These are phyloP conservation scores for Meloidogyne exigua DNA, from an alignment of 1,140 invertebrate species.

Conservation along the genomic window DNA sequence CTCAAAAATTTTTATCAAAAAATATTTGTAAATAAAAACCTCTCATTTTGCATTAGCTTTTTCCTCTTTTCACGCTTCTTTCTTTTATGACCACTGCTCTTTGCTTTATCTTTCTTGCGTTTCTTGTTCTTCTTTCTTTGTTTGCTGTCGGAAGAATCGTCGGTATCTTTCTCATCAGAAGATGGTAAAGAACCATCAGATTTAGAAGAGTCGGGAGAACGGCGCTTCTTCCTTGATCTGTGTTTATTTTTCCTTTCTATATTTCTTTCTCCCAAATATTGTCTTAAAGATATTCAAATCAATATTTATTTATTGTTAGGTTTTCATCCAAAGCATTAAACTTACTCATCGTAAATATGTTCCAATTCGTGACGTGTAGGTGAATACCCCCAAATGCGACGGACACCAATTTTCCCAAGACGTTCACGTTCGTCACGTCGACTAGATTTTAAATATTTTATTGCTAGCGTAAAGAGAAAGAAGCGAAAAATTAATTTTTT, in stretches of 20 bases:
- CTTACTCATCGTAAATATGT: constrained; percentile 49
- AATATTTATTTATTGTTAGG: neutral
- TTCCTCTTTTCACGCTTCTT: constrained; percentile 35
- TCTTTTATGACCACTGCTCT: constrained; percentile 42
- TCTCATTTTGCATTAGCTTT: constrained; percentile 17
- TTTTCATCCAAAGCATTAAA: constrained; percentile 12
- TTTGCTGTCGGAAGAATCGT: constrained; percentile 30
- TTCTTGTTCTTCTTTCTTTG: constrained; percentile 41
- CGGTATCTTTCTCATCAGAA: constrained; percentile 6
- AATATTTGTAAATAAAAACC: neutral
- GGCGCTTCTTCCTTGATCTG: constrained; percentile 10
- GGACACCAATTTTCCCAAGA: constrained; percentile 36
- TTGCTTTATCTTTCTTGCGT: constrained; percentile 53
- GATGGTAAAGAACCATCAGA: constrained; percentile 1
- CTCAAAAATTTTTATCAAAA: too few species aligned
- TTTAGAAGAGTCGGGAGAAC: neutral
- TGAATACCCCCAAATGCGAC: constrained; percentile 52
- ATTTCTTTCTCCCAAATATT: constrained; percentile 18
- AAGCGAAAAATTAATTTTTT: too few species aligned
- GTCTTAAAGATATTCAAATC: constrained; percentile 4
- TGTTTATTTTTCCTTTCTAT: constrained; percentile 25
- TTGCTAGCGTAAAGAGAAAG: too few species aligned
- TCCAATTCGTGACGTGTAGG: constrained; percentile 53
- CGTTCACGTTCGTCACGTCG: constrained; percentile 45
- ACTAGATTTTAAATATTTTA: constrained; percentile 34